Base-by-base conservation (phyloP, 2,113 vertebrate species). In the Salvelinus sp. region DNA sequence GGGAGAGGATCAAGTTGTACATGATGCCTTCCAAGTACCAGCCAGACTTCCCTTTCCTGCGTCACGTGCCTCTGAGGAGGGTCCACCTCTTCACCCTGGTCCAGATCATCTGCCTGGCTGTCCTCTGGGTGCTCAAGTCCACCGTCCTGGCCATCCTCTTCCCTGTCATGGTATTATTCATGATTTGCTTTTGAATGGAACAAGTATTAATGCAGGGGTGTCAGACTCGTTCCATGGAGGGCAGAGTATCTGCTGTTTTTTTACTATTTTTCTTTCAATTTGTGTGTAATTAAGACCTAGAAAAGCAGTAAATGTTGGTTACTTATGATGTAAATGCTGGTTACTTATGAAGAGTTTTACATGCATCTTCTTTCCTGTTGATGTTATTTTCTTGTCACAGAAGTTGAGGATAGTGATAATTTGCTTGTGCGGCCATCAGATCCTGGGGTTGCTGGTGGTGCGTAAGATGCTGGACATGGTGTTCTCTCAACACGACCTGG, bases 1-100 rank as follows among this genome's bases (percentile, higher is more conserved):
- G 97, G 97, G 97, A 99, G 5, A 94, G 98, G 83, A 96, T 97
- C 81, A 99, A 99, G 81, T 91, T 99, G 74, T 98, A 95, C 90
- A 90, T 98, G 91, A 99, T 99, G 97, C 97, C 98, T 0, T 95
- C 97, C 84, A 99, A 99, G 91, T 97, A 99, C 92, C 98, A 99
- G 83, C 98, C 98, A 0, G 97, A 99, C 87, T 95, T 91, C 3
- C 88, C 93, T 67, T 99, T 93, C 93, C 93, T 97, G 58, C 93
- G 95, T 2, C 98, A 98, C 0, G 97, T 99, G 16, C 98, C 98
- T 0, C 88, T 99, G 79, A 95, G 97, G 20, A 94, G 93, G 79
- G 92, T 99, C 48, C 98, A 99, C 83, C 94, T 99, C 78, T 99
- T 99, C 91, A 98, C 96, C 0, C 73, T 97, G 81, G 92, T 97